Evolutionary conservation across 2,113 vertebrate genomes (phyloP).

Genomic region (Peromyscus maniculatus): DNA sequence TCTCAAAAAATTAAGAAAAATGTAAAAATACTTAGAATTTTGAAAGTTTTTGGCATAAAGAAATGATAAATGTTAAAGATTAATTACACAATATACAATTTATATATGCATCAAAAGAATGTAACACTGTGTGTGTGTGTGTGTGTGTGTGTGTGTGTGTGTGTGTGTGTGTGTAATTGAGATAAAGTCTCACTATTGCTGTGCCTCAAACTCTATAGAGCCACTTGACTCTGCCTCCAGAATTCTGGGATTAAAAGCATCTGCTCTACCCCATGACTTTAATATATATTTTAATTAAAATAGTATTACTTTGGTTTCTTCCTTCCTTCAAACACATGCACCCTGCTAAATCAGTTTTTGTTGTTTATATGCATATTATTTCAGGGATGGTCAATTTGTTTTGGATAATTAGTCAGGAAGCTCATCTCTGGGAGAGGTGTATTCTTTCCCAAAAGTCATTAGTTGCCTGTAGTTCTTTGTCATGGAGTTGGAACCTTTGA

Average conservation of each 20-base stretch:
- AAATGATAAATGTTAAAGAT: neutral
- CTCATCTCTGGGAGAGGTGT: neutral
- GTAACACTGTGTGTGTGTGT: neutral
- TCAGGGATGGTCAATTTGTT: neutral
- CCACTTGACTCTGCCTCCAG: neutral
- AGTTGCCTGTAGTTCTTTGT: neutral
- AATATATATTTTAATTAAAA: neutral
- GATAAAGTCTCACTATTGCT: neutral
- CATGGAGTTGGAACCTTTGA: neutral
- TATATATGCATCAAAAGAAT: neutral
- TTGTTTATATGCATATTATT: neutral
- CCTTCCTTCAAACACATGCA: neutral
- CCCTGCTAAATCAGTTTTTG: neutral
- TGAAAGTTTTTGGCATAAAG: neutral
- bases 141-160: neutral
- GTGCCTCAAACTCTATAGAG: neutral
- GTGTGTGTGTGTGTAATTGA: neutral
- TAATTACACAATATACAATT: neutral
- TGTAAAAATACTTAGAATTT: neutral
- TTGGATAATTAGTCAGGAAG: neutral
- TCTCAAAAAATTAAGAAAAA: neutral
- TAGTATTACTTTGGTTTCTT: neutral
- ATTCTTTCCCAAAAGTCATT: neutral
- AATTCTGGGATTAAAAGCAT: neutral
- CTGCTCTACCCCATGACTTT: neutral